Conservation (phyloP, 1,140 invertebrate genomes). For the Pseudomyrmex sp. region DNA sequence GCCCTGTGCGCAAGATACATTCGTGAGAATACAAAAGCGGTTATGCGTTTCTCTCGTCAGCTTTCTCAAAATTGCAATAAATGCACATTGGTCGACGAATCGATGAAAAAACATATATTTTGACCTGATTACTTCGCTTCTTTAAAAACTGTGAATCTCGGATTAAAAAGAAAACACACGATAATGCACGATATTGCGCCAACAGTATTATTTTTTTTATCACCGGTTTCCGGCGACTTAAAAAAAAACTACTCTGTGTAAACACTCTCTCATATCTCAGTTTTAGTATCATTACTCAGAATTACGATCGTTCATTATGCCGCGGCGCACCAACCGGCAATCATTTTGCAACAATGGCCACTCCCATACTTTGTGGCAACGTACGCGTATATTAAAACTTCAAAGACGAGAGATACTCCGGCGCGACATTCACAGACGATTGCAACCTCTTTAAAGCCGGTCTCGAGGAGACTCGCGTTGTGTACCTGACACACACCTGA, state of each 20-base stretch:
- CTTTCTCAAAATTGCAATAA: conserved; percentile 36
- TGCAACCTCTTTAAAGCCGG: conserved; percentile 34
- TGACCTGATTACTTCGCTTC: too few relatives aligned
- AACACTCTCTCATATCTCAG: conserved; percentile 25
- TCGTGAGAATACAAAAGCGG: conserved; percentile 57
- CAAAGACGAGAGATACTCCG: background rate
- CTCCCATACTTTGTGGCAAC: conserved; percentile 34
- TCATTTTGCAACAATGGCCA: conserved; percentile 52
- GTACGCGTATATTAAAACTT: conserved; percentile 16
- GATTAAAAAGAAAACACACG: background rate
- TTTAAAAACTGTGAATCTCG: background rate
- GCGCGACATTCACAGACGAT: conserved; percentile 36
- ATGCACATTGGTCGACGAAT: conserved; percentile 10
- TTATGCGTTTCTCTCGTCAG: background rate
- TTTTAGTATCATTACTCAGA: conserved; percentile 39
- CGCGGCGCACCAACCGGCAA: conserved; percentile 28
- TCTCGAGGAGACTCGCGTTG: conserved; percentile 2
- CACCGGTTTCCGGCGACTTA: too few relatives aligned
- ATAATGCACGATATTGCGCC: too few relatives aligned
- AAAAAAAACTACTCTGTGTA: background rate
- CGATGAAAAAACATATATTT: too few relatives aligned
- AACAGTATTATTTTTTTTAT: too few relatives aligned
- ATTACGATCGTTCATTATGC: conserved; percentile 39
- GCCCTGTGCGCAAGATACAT: conserved; percentile 1
- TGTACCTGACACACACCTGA: conserved; percentile 7